Evolutionary conservation across 2,888 invertebrate genomes (phyloP).

Genomic region (Nipponacmea schrenckii): DNA sequence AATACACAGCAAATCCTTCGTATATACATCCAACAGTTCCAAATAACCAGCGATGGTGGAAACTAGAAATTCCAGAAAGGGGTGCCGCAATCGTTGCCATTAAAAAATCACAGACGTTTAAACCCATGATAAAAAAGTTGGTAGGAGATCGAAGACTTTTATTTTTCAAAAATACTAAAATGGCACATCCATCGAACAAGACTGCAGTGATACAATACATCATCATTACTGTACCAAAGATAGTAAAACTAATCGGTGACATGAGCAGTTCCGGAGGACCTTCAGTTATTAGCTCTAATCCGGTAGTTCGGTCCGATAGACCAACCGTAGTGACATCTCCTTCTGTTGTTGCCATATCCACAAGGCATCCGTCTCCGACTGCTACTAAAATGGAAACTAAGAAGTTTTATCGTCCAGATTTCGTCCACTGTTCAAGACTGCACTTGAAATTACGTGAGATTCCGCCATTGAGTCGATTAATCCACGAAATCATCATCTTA

Average conservation of each 20-base stretch:
- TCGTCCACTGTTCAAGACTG: no score
- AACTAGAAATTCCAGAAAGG: conserved; percentile 19
- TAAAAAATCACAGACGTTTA: conserved; percentile 44
- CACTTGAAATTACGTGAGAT: no score
- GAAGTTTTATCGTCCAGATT: no score
- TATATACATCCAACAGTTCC: conserved; percentile 40
- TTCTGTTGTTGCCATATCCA: neutral
- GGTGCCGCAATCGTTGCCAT: conserved; percentile 44
- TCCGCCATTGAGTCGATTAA: no score
- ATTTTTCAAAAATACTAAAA: conserved; percentile 36
- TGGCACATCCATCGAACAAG: conserved; percentile 31
- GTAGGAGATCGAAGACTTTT: conserved; percentile 50
- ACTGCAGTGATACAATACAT: conserved; percentile 22
- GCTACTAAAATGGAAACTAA: no score
- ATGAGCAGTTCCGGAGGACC: neutral
- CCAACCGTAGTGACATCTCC: neutral
- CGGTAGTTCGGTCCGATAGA: neutral
- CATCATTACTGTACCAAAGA: conserved; percentile 8
- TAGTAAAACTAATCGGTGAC: neutral
- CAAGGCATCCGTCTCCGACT: neutral
- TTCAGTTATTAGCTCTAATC: neutral
- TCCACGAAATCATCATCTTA: no score
- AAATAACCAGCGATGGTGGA: conserved; percentile 36
- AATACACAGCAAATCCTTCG: conserved; percentile 53
- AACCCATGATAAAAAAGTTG: conserved; percentile 50